These are phyloP conservation scores for Bombylius major DNA, from an alignment of 2,888 invertebrate genomes.

Conservation along the genomic window DNA sequence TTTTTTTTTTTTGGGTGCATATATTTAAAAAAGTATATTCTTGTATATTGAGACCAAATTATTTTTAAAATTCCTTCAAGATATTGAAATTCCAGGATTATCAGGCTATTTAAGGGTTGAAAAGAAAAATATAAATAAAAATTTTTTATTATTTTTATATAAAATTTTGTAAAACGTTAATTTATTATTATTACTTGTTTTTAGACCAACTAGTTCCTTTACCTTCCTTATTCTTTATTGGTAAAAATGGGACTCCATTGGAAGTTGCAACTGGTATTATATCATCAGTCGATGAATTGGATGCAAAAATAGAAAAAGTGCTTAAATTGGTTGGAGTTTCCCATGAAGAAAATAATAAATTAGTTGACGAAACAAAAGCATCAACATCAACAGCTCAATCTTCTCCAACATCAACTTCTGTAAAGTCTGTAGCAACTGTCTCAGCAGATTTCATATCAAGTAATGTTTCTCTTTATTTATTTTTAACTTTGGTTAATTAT, in stretches of 20 bases:
- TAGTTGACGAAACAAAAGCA: neutral
- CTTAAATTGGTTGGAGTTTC: constrained; percentile 18
- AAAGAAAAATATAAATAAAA: too few species aligned
- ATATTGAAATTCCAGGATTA: too few species aligned
- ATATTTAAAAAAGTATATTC: too few species aligned
- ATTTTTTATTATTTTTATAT: too few species aligned
- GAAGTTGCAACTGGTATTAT: constrained; percentile 60
- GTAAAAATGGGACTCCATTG: constrained; percentile 63
- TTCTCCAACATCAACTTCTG: neutral
- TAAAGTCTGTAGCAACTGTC: neutral
- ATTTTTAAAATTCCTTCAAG: too few species aligned
- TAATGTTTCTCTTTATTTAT: neutral
- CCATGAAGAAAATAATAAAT: neutral
- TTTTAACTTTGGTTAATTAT: neutral
- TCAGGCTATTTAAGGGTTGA: too few species aligned
- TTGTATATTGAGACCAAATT: too few species aligned
- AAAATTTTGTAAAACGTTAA: too few species aligned
- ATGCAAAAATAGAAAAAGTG: constrained; percentile 51
- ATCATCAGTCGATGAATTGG: constrained; percentile 45
- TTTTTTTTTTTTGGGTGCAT: too few species aligned
- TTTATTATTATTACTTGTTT: neutral
- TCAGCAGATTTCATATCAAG: constrained; percentile 9
- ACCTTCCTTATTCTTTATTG: constrained; percentile 81
- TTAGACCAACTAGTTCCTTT: constrained; percentile 61
- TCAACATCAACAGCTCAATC: neutral